These are phyloP conservation scores for Rapana venosa DNA, from an alignment of 2,888 invertebrate genomes.

Conservation along the genomic window DNA sequence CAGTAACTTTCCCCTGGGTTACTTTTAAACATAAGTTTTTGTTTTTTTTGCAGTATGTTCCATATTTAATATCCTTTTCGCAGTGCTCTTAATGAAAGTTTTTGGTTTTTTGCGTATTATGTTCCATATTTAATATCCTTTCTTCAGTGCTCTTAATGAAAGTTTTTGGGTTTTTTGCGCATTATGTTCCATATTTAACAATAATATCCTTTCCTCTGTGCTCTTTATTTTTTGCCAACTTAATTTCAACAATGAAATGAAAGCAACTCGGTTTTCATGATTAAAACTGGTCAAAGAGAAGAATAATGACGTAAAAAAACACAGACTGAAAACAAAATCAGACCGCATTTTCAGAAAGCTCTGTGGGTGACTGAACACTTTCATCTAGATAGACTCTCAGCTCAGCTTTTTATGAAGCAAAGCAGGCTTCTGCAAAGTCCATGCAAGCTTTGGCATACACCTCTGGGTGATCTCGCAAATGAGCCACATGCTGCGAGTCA, in stretches of 20 bases:
- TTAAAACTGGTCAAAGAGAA: neutral
- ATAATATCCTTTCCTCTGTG: no score
- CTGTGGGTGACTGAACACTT: neutral
- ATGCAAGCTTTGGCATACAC: conserved; percentile 71
- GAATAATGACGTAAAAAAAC: neutral
- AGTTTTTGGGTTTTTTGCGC: no score
- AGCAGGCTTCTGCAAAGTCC: conserved; percentile 56
- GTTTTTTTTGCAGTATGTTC: no score
- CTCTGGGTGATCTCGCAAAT: conserved; percentile 82
- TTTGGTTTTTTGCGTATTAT: no score
- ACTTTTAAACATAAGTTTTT: no score
- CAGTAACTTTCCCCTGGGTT: no score
- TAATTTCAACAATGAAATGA: neutral
- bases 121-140: no score
- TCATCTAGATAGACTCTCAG: neutral
- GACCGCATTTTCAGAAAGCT: neutral
- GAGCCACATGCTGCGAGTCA: conserved; percentile 87
- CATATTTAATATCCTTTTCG: no score
- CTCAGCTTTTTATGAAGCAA: neutral
- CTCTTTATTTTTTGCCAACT: no score
- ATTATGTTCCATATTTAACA: no score
- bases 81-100: no score
- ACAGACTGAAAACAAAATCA: neutral
- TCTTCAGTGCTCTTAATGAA: no score
- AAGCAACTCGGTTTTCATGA: neutral